A percentile compares a stretch with the other conserved stretches of the same genome.
These are phyloP conservation scores for Stenodema calcarata DNA, from an alignment of 2,888 invertebrate genomes.

Conservation along the genomic window DNA sequence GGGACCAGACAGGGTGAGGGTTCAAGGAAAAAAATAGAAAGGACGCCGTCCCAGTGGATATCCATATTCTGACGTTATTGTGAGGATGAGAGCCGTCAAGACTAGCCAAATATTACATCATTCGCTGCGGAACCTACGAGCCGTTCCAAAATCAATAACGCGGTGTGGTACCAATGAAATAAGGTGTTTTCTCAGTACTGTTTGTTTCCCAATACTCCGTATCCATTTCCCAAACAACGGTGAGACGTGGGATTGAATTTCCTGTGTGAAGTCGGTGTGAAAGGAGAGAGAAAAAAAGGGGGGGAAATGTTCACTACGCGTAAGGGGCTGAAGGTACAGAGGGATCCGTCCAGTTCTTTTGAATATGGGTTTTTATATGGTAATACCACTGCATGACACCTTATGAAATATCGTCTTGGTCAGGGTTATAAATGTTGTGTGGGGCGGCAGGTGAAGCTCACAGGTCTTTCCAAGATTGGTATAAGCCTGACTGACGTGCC, in stretches of 20 bases:
- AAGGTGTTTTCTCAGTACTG: background rate
- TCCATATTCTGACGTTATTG: no score
- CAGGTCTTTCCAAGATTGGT: background rate
- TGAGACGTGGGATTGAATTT: background rate
- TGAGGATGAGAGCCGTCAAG: no score
- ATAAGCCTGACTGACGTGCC: conserved; percentile 27
- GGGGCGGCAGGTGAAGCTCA: conserved; percentile 19
- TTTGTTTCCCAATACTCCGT: background rate
- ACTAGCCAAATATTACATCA: background rate
- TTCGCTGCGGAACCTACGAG: background rate
- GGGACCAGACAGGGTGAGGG: no score
- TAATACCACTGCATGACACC: conserved; percentile 15
- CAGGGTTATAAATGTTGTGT: conserved; percentile 16
- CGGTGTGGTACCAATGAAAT: background rate
- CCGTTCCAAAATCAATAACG: background rate
- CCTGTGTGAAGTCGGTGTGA: background rate
- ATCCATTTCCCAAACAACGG: background rate
- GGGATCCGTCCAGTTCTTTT: background rate
- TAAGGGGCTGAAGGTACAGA: background rate
- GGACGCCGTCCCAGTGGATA: no score
- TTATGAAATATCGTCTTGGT: conserved; percentile 25
- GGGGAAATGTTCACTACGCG: background rate
- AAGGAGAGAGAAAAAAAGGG: background rate
- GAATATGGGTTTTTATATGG: conserved; percentile 13
- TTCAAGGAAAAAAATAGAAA: no score